A percentile compares a stretch with the other conserved stretches of the same genome.
Evolutionary conservation across 2,888 invertebrate species (phyloP).

Genomic region (Megamerina dolium): DNA sequence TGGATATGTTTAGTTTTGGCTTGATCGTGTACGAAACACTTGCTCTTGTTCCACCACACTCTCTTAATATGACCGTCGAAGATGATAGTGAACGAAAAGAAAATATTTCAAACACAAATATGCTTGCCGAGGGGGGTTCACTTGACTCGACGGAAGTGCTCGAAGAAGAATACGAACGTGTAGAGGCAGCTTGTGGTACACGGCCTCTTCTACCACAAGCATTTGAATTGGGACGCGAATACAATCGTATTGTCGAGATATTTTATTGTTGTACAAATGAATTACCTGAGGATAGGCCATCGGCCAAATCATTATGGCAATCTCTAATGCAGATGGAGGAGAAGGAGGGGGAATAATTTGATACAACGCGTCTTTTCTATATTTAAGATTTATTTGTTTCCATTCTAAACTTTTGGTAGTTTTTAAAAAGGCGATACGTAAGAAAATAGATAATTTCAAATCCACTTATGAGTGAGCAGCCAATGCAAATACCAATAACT

Average conservation of each 20-base stretch:
- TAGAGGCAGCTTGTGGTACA: slow-evolving; percentile 52
- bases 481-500: slow-evolving; percentile 40
- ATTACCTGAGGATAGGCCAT: slow-evolving; percentile 55
- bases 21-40: slow-evolving; percentile 78
- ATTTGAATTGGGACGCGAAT: slow-evolving; percentile 56
- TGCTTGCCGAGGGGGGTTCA: slow-evolving; percentile 10
- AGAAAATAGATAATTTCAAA: slow-evolving; percentile 39
- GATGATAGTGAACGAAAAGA: slow-evolving; percentile 6
- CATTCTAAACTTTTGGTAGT: not conserved
- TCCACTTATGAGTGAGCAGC: slow-evolving; percentile 40
- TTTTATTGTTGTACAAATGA: slow-evolving; percentile 67
- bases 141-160: slow-evolving; percentile 19
- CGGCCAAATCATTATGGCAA: slow-evolving; percentile 51
- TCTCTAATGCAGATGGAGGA: slow-evolving; percentile 14
- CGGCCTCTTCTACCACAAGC: slow-evolving; percentile 64
- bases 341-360: not conserved
- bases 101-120: not conserved
- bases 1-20: slow-evolving; percentile 77
- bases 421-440: slow-evolving; percentile 26
- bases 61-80: slow-evolving; percentile 38
- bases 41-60: slow-evolving; percentile 64
- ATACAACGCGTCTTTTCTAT: not conserved
- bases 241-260: slow-evolving; percentile 60
- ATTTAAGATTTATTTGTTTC: not conserved
- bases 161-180: not conserved